Percentiles rank a stretch among this genome's conserved stretches.
phyloP scores from a whole-genome alignment of 2,888 invertebrate genomes.

The Caenorhabditis uteleia region DNA sequence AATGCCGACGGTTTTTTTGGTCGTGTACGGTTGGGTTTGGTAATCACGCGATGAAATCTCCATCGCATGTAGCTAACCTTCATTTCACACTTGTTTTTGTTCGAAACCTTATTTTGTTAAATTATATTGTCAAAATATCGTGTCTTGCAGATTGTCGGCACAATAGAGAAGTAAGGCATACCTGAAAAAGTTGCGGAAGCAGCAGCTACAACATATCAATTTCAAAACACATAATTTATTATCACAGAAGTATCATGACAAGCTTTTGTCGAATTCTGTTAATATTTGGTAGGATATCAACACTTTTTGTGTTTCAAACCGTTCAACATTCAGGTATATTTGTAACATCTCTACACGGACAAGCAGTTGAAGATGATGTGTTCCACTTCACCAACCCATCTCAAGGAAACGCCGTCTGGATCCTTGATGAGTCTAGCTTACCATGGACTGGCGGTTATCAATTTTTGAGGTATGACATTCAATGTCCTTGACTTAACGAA shows the following conservation, averaged over 20 bases:
- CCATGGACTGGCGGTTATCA: constrained; percentile 63
- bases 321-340: constrained; percentile 17
- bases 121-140: no score
- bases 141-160: no score
- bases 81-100: no score
- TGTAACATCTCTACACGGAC: constrained; percentile 14
- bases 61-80: no score
- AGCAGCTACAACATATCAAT: no score
- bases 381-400: constrained; percentile 46
- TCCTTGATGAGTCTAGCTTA: constrained; percentile 49
- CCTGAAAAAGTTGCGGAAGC: no score
- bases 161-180: no score
- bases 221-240: constrained; percentile 14
- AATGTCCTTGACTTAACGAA: background rate
- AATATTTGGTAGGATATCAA: constrained; percentile 28
- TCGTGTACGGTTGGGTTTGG: no score
- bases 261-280: constrained; percentile 22
- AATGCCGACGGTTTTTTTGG: no score
- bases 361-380: constrained; percentile 47
- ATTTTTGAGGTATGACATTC: constrained; percentile 49
- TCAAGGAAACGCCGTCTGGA: constrained; percentile 55
- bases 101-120: no score
- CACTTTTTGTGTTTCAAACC: no score
- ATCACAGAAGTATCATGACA: constrained; percentile 9
- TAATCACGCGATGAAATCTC: no score